Evolutionary conservation across 2,888 invertebrate genomes (phyloP), one percentile per base, ranked within the genome.

Genomic region (Agriopis marginaria): DNA sequence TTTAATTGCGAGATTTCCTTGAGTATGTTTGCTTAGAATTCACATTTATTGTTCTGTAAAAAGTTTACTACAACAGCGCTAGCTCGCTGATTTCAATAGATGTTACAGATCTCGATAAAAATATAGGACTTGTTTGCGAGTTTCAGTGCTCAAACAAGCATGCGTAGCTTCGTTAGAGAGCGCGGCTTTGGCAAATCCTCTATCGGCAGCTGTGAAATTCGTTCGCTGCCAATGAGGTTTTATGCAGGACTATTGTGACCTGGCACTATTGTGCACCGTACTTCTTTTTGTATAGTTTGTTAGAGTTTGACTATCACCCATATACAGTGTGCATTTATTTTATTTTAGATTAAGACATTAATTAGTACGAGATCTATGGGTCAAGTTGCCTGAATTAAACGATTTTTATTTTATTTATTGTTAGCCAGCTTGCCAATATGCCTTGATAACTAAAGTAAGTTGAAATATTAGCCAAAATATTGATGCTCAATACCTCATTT

Each of bases 91-190:
- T 68, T 71, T 63, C 68, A 69, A 71, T 76, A 65, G 74, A 77
- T 75, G 73, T 73, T 74, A 76, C 56, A 68, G 70, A 75, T 76
- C 65, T 78, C 76, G 78, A 79, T 81, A 83, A 83, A 82, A 82
- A 79, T 80, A 78, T 77, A 75, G 72, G 32, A 51, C 74, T 70
- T 77, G 72, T 66, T 74, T 77, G 79, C 76, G 74, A 77, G 74
- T 78, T 79, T 74, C 68, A 67, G 72, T 73, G 80, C 73, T 74
- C 79, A 82, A 84, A 86, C 86, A 86, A 85, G 76, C 83, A 79
- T 79, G 17, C 17, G 1, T 32, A 73, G 82, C 81, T 88, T 89
- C 88, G 87, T 89, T 89, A 88, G 86, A 79, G 82, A 84, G 79
- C 79, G 60, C 79, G 77, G 84, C 81, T 85, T 86, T 78, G 77